phyloP scores from a whole-genome alignment of 2,888 invertebrate genomes.

The Esperia sulphurella region DNA sequence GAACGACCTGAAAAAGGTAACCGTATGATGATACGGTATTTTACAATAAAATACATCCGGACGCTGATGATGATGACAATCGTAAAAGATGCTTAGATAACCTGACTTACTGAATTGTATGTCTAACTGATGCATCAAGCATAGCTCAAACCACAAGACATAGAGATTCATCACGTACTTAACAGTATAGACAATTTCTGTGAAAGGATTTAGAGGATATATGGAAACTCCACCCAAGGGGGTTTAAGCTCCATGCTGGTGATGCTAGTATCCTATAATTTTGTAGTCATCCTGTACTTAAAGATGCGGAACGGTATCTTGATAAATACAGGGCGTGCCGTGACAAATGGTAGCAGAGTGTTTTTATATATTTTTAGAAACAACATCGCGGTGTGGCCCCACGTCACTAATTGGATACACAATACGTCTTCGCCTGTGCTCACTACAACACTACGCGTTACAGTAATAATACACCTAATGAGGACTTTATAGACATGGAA shows the following conservation, averaged over 20 bases:
- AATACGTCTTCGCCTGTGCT: constrained; percentile 52
- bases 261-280: not conserved
- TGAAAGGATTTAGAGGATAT: no score
- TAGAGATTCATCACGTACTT: no score
- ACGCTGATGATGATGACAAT: no score
- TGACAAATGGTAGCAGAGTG: constrained; percentile 77
- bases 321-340: constrained; percentile 73
- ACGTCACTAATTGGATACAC: constrained; percentile 70
- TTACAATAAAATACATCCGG: no score
- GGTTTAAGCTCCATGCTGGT: not conserved
- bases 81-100: no score
- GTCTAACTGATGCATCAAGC: no score
- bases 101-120: no score
- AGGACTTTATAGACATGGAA: not conserved
- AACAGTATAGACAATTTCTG: no score
- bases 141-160: no score
- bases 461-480: constrained; percentile 5
- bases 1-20: no score
- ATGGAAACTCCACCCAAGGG: no score
- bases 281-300: constrained; percentile 38
- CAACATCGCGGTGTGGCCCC: constrained; percentile 43
- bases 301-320: constrained; percentile 57
- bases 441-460: not conserved
- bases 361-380: constrained; percentile 76
- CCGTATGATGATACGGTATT: no score